These are phyloP conservation scores for Semaprochilodus insignis DNA, from an alignment of 2,797 vertebrate species.

Conservation along the genomic window DNA sequence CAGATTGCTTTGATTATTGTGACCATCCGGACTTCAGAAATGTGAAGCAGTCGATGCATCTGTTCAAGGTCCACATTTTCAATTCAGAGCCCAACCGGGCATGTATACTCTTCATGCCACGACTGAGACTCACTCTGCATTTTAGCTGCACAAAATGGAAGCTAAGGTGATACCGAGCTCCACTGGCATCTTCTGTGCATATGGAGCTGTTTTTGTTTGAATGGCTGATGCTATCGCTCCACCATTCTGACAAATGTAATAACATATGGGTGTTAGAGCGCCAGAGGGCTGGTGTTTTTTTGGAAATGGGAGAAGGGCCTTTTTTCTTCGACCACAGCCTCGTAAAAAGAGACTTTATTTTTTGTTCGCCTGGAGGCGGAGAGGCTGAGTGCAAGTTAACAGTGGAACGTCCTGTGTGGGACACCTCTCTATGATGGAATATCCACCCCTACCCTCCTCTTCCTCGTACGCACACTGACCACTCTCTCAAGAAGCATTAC, in stretches of 20 bases:
- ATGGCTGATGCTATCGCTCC: slow-evolving; percentile 64
- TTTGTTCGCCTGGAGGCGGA: slow-evolving; percentile 57
- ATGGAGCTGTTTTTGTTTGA: slow-evolving; percentile 55
- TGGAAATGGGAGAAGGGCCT: slow-evolving; percentile 58
- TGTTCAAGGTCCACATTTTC: slow-evolving; percentile 1
- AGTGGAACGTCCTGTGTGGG: slow-evolving; percentile 70
- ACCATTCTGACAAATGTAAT: slow-evolving; percentile 66
- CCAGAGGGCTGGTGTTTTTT: slow-evolving; percentile 52
- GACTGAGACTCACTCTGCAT: slow-evolving; percentile 34
- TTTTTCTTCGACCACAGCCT: slow-evolving; percentile 64
- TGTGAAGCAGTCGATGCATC: slow-evolving; percentile 34
- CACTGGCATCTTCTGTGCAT: slow-evolving; percentile 48
- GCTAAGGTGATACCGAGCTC: slow-evolving; percentile 25
- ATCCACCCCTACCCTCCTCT: slow-evolving; percentile 12
- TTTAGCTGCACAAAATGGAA: slow-evolving; percentile 61
- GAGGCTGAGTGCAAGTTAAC: slow-evolving; percentile 65
- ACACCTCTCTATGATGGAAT: slow-evolving; percentile 52
- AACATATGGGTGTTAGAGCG: slow-evolving; percentile 65
- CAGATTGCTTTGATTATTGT: slow-evolving; percentile 45
- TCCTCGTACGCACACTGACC: not conserved
- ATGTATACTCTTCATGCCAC: slow-evolving; percentile 5
- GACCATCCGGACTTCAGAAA: slow-evolving; percentile 24
- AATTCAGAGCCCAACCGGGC: slow-evolving; percentile 13
- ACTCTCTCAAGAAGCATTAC: not conserved
- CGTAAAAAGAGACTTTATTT: slow-evolving; percentile 63